These are phyloP conservation scores for Channa maculata DNA, from an alignment of 2,113 vertebrate genomes.

Conservation along the genomic window DNA sequence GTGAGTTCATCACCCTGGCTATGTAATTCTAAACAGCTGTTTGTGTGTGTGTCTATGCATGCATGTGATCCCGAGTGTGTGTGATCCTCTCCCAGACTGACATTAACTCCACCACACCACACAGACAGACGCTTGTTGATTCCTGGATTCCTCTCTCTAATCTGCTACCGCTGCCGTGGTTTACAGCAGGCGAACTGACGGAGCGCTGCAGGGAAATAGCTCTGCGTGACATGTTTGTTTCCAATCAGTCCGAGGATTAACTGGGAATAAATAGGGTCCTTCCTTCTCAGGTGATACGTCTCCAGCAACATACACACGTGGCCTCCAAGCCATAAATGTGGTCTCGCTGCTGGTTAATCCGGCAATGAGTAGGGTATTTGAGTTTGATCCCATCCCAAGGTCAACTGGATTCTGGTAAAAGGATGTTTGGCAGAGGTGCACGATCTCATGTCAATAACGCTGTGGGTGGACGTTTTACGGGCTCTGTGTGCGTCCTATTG, in stretches of 20 bases:
- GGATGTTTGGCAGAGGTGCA: constrained; percentile 68
- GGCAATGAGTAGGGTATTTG: constrained; percentile 35
- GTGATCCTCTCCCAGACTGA: constrained; percentile 52
- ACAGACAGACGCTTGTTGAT: constrained; percentile 72
- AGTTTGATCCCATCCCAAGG: constrained; percentile 52
- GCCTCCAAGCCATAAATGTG: constrained; percentile 37
- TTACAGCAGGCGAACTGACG: constrained; percentile 64
- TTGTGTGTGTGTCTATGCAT: constrained; percentile 40
- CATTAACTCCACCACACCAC: constrained; percentile 47
- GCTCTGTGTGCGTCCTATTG: constrained; percentile 55
- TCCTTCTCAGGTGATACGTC: constrained; percentile 72
- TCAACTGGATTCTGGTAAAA: constrained; percentile 72
- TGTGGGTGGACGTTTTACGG: constrained; percentile 65
- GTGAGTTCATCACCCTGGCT: constrained; percentile 72
- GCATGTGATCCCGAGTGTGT: constrained; percentile 24
- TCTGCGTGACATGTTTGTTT: constrained; percentile 73
- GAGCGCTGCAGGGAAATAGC: constrained; percentile 63
- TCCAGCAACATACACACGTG: constrained; percentile 9
- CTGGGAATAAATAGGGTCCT: constrained; percentile 57
- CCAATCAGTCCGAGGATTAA: constrained; percentile 67
- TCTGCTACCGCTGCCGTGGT: constrained; percentile 64
- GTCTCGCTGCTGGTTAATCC: constrained; percentile 53
- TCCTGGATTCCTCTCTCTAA: constrained; percentile 71
- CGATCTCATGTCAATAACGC: constrained; percentile 58
- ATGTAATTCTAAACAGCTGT: constrained; percentile 78